These are phyloP conservation scores for Nemapogon koenigi DNA, from an alignment of 2,888 invertebrate genomes.

Conservation along the genomic window DNA sequence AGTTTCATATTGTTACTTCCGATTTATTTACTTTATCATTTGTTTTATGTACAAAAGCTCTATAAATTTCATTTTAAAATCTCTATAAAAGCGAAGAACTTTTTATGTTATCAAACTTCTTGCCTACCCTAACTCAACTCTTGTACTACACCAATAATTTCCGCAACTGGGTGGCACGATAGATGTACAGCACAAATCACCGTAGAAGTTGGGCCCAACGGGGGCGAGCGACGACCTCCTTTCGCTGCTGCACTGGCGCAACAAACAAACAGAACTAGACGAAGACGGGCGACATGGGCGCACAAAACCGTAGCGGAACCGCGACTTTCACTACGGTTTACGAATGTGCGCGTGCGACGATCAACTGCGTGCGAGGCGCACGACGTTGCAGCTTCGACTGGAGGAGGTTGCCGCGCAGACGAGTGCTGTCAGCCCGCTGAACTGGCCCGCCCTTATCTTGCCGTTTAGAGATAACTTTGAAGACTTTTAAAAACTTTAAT, in stretches of 20 bases:
- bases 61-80: too few species aligned
- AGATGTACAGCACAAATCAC: slow-evolving; percentile 32
- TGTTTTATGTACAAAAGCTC: too few species aligned
- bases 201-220: slow-evolving; percentile 17
- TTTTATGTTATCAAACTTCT: too few species aligned
- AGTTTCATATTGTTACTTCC: too few species aligned
- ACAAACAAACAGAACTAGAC: slow-evolving; percentile 58
- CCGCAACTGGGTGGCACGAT: slow-evolving; percentile 27
- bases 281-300: slow-evolving; percentile 53
- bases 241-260: slow-evolving; percentile 60
- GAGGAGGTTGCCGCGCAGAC: slow-evolving; percentile 10
- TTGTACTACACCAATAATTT: slow-evolving; percentile 38
- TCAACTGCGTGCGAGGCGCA: slow-evolving; percentile 43
- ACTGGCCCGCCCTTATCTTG: neutral
- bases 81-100: too few species aligned
- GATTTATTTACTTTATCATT: too few species aligned
- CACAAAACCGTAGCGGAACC: slow-evolving; percentile 50
- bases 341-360: slow-evolving; percentile 29
- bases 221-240: slow-evolving; percentile 40
- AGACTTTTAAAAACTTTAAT: neutral
- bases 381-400: slow-evolving; percentile 48
- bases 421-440: neutral
- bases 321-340: slow-evolving; percentile 50
- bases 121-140: too few species aligned
- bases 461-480: neutral